Percentiles rank a stretch among this genome's conserved stretches.
phyloP scores from a whole-genome alignment of 2,113 vertebrate genomes.

The Orcinus orca region DNA sequence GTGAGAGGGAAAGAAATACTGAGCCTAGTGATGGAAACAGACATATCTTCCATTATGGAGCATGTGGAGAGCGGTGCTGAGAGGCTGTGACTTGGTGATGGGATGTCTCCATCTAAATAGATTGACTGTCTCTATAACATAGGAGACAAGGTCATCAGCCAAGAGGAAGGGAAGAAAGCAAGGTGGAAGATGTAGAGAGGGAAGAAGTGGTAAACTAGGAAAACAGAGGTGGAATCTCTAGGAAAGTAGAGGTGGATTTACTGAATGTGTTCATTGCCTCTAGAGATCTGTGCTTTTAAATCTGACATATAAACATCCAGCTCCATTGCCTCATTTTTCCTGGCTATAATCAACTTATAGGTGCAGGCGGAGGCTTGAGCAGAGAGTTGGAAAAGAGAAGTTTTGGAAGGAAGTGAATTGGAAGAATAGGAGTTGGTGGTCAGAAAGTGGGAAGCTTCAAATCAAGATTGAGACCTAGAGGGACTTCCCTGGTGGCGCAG shows the following conservation, averaged over 20 bases:
- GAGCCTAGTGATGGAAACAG: not conserved
- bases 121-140: rapidly evolving
- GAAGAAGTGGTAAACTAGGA: not conserved
- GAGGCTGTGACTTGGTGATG: not conserved
- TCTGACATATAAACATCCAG: not conserved
- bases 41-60: not conserved
- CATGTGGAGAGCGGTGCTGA: too few relatives aligned
- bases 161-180: not conserved
- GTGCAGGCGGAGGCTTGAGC: too few relatives aligned
- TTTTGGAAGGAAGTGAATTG: not conserved
- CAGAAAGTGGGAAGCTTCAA: not conserved
- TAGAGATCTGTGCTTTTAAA: not conserved
- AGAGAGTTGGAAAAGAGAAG: not conserved
- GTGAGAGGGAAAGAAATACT: too few relatives aligned
- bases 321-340: rapidly evolving
- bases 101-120: not conserved
- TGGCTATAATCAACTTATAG: not conserved
- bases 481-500: too few relatives aligned
- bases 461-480: not conserved
- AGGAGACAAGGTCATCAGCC: not conserved
- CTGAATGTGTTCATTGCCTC: not conserved
- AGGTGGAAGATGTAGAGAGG: rapidly evolving
- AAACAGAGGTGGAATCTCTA: not conserved
- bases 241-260: not conserved
- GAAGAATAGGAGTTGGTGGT: not conserved